Conservation (phyloP, 2,888 invertebrate species). For the Osmoderma eremita region DNA sequence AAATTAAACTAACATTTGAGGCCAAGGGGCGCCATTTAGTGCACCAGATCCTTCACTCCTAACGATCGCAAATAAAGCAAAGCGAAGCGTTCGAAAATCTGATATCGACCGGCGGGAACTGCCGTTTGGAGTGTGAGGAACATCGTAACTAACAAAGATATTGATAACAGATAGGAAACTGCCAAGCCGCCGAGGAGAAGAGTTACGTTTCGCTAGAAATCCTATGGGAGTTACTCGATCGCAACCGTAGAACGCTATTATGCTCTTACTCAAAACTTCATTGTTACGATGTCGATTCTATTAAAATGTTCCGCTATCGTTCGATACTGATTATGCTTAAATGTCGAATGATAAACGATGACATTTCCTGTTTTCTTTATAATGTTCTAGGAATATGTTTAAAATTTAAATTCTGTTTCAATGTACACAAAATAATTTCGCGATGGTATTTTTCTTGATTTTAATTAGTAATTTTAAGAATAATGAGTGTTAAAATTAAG, state of each 20-base stretch:
- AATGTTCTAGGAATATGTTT: no score
- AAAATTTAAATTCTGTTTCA: no score
- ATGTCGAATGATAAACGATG: no score
- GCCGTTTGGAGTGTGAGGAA: background rate
- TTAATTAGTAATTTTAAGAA: no score
- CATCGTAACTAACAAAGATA: conserved; percentile 27
- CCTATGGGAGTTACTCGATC: conserved; percentile 1
- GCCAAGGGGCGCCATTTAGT: background rate
- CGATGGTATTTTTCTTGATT: no score
- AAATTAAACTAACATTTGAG: conserved; percentile 18
- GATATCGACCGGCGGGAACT: conserved; percentile 26
- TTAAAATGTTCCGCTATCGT: conserved; percentile 25
- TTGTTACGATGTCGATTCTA: conserved; percentile 30
- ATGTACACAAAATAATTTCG: no score
- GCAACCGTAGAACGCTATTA: background rate
- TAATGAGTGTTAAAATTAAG: no score
- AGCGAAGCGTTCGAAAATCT: conserved; percentile 23
- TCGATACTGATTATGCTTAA: background rate
- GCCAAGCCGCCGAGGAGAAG: background rate
- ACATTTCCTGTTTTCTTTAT: no score
- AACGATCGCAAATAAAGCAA: conserved; percentile 32
- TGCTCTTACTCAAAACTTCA: conserved; percentile 28
- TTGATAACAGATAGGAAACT: conserved; percentile 28
- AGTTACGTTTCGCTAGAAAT: conserved; percentile 4
- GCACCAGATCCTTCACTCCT: conserved; percentile 10